phyloP scores from a whole-genome alignment of 2,113 vertebrate genomes.

The Calidris pugnax region DNA sequence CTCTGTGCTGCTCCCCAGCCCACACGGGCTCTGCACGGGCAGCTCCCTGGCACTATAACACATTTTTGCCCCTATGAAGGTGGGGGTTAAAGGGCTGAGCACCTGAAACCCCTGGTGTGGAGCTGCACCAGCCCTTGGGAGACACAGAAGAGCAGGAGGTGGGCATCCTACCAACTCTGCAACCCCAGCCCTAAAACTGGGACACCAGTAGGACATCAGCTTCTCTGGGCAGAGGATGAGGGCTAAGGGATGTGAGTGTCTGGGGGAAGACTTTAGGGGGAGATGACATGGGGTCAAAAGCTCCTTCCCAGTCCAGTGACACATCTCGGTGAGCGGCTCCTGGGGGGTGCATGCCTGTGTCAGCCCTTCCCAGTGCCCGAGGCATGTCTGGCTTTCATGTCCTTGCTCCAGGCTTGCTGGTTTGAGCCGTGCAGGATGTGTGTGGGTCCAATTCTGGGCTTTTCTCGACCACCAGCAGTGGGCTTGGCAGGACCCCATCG shows the following conservation, averaged over 20 bases:
- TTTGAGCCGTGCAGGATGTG: not conserved
- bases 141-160: not conserved
- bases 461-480: fast-evolving
- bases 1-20: not conserved
- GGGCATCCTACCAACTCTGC: not conserved
- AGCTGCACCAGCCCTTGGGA: not conserved
- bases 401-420: not conserved
- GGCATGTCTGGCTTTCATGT: not conserved
- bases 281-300: not conserved
- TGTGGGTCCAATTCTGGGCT: not conserved
- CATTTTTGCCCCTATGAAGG: not conserved
- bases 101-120: not conserved
- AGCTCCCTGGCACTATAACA: not conserved
- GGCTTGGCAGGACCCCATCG: fast-evolving
- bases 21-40: fast-evolving
- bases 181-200: not conserved
- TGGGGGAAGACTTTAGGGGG: not conserved
- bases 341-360: not conserved
- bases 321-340: not conserved
- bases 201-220: not conserved
- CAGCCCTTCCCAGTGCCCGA: not conserved
- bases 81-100: not conserved
- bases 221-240: not conserved
- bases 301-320: not conserved
- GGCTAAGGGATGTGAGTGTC: not conserved